Percentiles rank a stretch among this genome's conserved stretches.
phyloP scores from a whole-genome alignment of 1,140 invertebrate genomes.

The Scaptomyza graminum region DNA sequence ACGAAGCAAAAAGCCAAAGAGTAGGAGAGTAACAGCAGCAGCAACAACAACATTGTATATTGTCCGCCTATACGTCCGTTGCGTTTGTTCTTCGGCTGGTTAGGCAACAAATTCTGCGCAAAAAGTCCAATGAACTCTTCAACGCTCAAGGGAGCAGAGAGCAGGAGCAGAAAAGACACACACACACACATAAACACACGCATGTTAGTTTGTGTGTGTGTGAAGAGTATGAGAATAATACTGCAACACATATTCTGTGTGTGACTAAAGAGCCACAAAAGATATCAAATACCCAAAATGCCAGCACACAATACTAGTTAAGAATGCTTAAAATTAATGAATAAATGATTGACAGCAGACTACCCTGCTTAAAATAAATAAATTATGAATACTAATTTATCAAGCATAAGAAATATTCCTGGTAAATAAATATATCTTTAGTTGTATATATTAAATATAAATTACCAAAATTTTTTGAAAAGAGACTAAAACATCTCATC shows the following conservation, averaged over 20 bases:
- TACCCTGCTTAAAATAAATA: slow-evolving; percentile 14
- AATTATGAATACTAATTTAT: too few relatives aligned
- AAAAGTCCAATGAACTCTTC: slow-evolving; percentile 77
- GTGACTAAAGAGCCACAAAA: slow-evolving; percentile 57
- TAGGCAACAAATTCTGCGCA: slow-evolving; percentile 81
- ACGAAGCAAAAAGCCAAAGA: slow-evolving; percentile 65
- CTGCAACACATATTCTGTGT: slow-evolving; percentile 50
- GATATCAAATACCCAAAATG: slow-evolving; percentile 68
- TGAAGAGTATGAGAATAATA: slow-evolving; percentile 46
- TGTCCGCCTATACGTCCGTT: slow-evolving; percentile 60
- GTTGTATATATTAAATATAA: too few relatives aligned
- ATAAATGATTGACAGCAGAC: not conserved
- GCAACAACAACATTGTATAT: slow-evolving; percentile 20
- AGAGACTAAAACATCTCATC: too few relatives aligned
- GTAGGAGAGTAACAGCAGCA: slow-evolving; percentile 61
- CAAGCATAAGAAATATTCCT: too few relatives aligned
- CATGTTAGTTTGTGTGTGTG: slow-evolving; percentile 20
- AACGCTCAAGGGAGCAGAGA: slow-evolving; percentile 46
- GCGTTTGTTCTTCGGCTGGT: slow-evolving; percentile 80
- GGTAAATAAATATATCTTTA: too few relatives aligned
- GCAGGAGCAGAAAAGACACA: slow-evolving; percentile 47
- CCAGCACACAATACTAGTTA: slow-evolving; percentile 1
- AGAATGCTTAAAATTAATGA: not conserved
- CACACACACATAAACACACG: slow-evolving; percentile 51
- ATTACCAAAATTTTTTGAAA: too few relatives aligned